Evolutionary conservation across 2,888 invertebrate genomes (phyloP).

Genomic region (Chirona hameri): DNA sequence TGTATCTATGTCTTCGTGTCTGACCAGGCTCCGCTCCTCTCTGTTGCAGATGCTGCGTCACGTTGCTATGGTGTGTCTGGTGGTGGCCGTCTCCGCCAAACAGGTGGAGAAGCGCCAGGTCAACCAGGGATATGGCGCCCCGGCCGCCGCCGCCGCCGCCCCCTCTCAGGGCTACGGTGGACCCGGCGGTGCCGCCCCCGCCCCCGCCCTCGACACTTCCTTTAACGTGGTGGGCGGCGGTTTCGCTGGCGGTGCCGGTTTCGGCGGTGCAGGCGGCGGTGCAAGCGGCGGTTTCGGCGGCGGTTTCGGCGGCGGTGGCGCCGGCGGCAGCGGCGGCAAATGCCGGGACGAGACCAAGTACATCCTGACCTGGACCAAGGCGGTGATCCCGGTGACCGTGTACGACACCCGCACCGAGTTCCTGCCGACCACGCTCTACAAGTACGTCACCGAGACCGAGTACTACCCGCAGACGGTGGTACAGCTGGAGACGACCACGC

Average conservation of each 20-base stretch:
- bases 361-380: constrained; percentile 30
- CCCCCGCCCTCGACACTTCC: background rate
- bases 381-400: constrained; percentile 24
- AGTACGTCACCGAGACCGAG: constrained; percentile 30
- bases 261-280: background rate
- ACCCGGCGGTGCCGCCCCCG: background rate
- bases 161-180: background rate
- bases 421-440: constrained; percentile 31
- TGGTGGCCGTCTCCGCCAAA: constrained; percentile 4
- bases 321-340: background rate
- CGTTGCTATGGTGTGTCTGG: constrained; percentile 9
- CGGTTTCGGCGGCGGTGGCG: background rate
- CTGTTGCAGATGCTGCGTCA: constrained; percentile 26
- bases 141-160: background rate
- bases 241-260: background rate
- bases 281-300: background rate
- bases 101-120: constrained; percentile 27
- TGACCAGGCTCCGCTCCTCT: background rate
- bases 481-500: constrained; percentile 29
- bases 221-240: constrained; percentile 5
- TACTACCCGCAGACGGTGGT: constrained; percentile 22
- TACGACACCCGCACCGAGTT: constrained; percentile 29
- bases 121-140: background rate
- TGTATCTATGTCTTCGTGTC: too few relatives aligned
- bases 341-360: constrained; percentile 30